These are phyloP conservation scores for Anastrepha obliqua DNA, from an alignment of 1,140 invertebrate genomes.

Conservation along the genomic window DNA sequence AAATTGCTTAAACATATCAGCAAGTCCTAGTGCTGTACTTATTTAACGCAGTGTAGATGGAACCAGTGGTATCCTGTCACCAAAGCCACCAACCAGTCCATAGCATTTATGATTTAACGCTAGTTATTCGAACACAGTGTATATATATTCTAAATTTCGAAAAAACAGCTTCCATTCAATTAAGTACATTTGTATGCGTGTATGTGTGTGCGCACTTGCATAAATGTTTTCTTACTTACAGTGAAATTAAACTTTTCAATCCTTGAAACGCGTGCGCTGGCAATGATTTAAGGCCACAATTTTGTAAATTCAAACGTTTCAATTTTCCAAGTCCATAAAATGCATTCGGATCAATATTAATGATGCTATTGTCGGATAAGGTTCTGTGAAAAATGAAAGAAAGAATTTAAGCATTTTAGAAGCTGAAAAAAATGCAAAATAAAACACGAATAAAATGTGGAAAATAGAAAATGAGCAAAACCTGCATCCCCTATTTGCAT, in stretches of 20 bases:
- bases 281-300: constrained; percentile 76
- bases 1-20: too few species aligned
- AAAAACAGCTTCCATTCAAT: too few species aligned
- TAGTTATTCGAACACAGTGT: too few species aligned
- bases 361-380: constrained; percentile 77
- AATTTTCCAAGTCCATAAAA: constrained; percentile 76
- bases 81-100: too few species aligned
- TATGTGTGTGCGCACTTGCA: too few species aligned
- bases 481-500: neutral
- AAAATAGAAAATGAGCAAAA: neutral
- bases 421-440: neutral
- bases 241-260: constrained; percentile 75
- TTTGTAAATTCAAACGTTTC: constrained; percentile 77
- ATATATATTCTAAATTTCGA: too few species aligned
- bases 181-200: too few species aligned
- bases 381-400: constrained; percentile 75
- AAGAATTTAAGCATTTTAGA: constrained; percentile 2
- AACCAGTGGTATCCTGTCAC: too few species aligned
- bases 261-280: constrained; percentile 75
- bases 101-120: too few species aligned
- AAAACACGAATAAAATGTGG: neutral
- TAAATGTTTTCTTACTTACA: constrained; percentile 74
- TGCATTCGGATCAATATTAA: constrained; percentile 76
- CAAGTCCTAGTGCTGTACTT: too few species aligned
- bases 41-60: too few species aligned